Conservation (phyloP, 1,140 invertebrate genomes). For the Acromyrmex charruanus region DNA sequence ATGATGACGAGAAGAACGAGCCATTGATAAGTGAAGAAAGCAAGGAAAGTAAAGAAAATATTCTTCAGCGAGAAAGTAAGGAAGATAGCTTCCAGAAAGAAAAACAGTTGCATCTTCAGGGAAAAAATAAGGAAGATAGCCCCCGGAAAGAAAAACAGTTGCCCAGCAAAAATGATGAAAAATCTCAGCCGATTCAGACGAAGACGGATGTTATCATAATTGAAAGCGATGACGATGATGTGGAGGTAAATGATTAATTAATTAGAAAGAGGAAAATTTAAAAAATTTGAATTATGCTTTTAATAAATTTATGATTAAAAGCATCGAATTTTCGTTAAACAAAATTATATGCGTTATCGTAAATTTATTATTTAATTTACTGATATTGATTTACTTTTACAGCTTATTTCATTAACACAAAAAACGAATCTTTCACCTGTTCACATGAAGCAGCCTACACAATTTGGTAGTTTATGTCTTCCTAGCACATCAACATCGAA, state of each 20-base stretch:
- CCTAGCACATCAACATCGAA: not conserved
- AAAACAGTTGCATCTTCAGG: not conserved
- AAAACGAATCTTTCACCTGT: not conserved
- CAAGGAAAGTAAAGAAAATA: not conserved
- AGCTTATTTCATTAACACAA: slow-evolving; percentile 11
- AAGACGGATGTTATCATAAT: slow-evolving; percentile 67
- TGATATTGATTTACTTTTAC: not conserved
- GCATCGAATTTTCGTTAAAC: not conserved
- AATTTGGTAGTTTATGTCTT: not conserved
- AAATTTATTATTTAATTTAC: not conserved
- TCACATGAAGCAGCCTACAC: not conserved
- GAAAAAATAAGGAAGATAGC: not conserved
- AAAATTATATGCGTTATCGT: not conserved
- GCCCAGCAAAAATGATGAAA: not conserved
- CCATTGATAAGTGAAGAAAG: slow-evolving; percentile 4
- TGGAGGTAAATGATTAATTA: slow-evolving; percentile 70
- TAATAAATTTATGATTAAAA: not conserved
- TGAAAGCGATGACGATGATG: slow-evolving; percentile 78
- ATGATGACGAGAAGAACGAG: not conserved
- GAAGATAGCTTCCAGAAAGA: not conserved
- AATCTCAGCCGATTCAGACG: not conserved
- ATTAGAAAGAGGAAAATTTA: too few species aligned
- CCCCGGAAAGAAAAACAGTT: not conserved
- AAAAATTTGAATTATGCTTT: not conserved
- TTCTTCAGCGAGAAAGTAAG: slow-evolving; percentile 1